Evolutionary conservation across 2,888 invertebrate genomes (phyloP).

Genomic region (Cepaea hortensis): DNA sequence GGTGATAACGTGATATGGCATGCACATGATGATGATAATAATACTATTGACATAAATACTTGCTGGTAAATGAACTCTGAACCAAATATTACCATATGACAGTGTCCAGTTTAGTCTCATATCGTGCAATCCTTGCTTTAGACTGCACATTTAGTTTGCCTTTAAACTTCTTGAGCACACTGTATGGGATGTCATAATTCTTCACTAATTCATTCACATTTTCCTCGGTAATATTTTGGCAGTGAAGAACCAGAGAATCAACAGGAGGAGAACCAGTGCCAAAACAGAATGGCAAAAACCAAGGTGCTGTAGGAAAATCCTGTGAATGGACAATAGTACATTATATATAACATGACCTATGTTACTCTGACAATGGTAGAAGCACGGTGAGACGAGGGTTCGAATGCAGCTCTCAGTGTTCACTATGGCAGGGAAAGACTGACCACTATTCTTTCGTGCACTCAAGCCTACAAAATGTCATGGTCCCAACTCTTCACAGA

Average conservation of each 20-base stretch:
- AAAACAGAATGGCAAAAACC: slow-evolving; percentile 75
- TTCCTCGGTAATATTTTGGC: slow-evolving; percentile 64
- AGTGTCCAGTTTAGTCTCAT: slow-evolving; percentile 70
- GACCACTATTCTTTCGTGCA: no score
- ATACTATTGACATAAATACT: no score
- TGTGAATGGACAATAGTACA: slow-evolving; percentile 46
- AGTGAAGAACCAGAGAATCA: slow-evolving; percentile 63
- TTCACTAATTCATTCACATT: slow-evolving; percentile 72
- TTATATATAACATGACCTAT: background rate
- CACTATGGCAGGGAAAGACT: no score
- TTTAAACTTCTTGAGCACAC: slow-evolving; percentile 64
- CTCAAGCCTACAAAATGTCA: no score
- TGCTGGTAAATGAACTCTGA: background rate
- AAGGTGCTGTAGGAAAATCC: slow-evolving; percentile 73
- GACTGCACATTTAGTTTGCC: slow-evolving; percentile 65
- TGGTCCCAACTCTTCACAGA: no score
- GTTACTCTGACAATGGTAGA: background rate
- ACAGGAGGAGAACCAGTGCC: slow-evolving; percentile 72
- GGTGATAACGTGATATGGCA: no score
- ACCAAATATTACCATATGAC: slow-evolving; percentile 68
- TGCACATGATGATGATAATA: no score
- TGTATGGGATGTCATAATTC: slow-evolving; percentile 71
- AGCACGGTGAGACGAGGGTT: background rate
- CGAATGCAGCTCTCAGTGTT: background rate
- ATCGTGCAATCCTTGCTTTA: slow-evolving; percentile 69